A percentile compares a stretch with the other conserved stretches of the same genome.
These are phyloP conservation scores for Harpalus rubripes DNA, from an alignment of 2,888 invertebrate species.

Conservation along the genomic window DNA sequence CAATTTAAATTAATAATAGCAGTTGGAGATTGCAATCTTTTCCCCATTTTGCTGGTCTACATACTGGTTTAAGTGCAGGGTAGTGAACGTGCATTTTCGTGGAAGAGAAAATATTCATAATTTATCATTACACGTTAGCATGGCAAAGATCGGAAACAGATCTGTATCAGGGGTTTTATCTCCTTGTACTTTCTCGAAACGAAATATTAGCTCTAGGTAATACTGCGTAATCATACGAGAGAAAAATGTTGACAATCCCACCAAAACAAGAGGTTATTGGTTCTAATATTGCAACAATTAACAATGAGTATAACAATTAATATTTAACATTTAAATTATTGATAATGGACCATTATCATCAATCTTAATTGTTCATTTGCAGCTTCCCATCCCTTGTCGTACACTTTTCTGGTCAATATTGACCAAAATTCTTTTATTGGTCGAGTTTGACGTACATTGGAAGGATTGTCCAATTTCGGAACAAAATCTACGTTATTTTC, in stretches of 20 bases:
- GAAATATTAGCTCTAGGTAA: constrained; percentile 18
- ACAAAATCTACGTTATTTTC: too few species aligned
- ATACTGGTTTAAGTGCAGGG: constrained; percentile 44
- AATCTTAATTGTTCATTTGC: too few species aligned
- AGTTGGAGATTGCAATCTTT: constrained; percentile 57
- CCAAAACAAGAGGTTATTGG: neutral
- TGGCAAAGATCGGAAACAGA: constrained; percentile 52
- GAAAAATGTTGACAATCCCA: neutral
- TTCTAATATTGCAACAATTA: neutral
- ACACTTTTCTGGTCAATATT: too few species aligned
- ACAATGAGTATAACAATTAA: too few species aligned
- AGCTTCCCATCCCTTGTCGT: too few species aligned
- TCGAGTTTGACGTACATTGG: too few species aligned
- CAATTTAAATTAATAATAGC: constrained; percentile 59
- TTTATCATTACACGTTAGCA: constrained; percentile 62
- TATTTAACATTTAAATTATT: too few species aligned
- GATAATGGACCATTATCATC: too few species aligned
- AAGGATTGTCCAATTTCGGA: too few species aligned
- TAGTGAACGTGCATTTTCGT: constrained; percentile 46
- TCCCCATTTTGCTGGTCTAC: constrained; percentile 54
- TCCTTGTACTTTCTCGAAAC: constrained; percentile 22
- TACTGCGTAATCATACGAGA: neutral
- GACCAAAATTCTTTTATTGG: too few species aligned
- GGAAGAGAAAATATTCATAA: constrained; percentile 62
- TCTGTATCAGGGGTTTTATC: constrained; percentile 46